Conservation (phyloP, 2,888 invertebrate species). For the Pelosia muscerda region DNA sequence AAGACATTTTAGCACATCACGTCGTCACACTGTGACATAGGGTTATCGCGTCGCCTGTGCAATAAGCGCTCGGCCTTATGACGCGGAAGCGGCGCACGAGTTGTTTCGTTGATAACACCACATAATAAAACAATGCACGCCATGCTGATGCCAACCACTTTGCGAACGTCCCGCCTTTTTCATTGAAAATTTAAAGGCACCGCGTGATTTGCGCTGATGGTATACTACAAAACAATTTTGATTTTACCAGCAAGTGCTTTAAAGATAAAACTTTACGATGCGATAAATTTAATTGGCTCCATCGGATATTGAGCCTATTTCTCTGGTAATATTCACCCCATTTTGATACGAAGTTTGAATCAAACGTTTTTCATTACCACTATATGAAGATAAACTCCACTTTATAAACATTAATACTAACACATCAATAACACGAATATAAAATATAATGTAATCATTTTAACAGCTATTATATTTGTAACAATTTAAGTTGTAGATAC, state of each 20-base stretch:
- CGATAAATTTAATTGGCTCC: constrained; percentile 27
- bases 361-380: constrained; percentile 20
- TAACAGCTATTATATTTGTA: constrained; percentile 62
- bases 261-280: constrained; percentile 27
- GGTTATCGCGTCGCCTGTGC: constrained; percentile 47
- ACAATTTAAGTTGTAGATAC: constrained; percentile 58
- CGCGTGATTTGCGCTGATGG: constrained; percentile 40
- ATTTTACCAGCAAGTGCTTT: constrained; percentile 14
- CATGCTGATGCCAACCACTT: constrained; percentile 44
- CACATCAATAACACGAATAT: constrained; percentile 55
- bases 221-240: constrained; percentile 26
- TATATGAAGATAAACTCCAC: constrained; percentile 35
- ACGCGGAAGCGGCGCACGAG: constrained; percentile 61
- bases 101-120: constrained; percentile 57
- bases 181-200: constrained; percentile 49
- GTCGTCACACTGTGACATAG: constrained; percentile 30
- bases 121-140: constrained; percentile 68
- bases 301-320: constrained; percentile 21
- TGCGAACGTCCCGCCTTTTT: constrained; percentile 42
- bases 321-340: constrained; percentile 20
- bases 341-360: constrained; percentile 17
- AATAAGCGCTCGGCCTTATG: constrained; percentile 37
- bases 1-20: constrained; percentile 29
- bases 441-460: constrained; percentile 54
- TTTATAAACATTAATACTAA: constrained; percentile 39